These are phyloP conservation scores for Pipra filicauda DNA, from an alignment of 2,113 vertebrate species.

Conservation along the genomic window DNA sequence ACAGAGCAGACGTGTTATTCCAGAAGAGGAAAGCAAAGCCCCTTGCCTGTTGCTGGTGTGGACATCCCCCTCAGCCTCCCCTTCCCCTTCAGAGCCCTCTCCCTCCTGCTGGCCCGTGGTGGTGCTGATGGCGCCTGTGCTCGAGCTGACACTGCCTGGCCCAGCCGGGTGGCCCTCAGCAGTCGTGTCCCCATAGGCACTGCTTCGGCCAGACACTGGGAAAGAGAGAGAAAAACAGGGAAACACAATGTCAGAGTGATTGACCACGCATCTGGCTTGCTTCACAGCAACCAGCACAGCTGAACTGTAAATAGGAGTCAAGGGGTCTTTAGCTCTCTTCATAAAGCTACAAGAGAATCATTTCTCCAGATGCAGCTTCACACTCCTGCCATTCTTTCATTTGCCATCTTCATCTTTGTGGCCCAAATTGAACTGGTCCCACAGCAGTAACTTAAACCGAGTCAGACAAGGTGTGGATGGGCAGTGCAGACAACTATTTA, in stretches of 20 bases:
- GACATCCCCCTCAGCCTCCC: slow-evolving; percentile 90
- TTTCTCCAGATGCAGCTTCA: background rate
- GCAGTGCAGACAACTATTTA: background rate
- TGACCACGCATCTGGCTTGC: background rate
- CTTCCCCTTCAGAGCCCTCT: slow-evolving; percentile 92
- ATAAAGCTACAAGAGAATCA: background rate
- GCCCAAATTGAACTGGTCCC: background rate
- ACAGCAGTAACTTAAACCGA: background rate
- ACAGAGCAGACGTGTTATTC: fast-evolving
- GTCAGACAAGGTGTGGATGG: background rate
- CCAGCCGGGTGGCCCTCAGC: slow-evolving; percentile 91
- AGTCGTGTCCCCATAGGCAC: slow-evolving; percentile 91
- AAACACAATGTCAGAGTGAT: background rate
- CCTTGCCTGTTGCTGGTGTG: slow-evolving; percentile 93
- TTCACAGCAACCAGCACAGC: fast-evolving
- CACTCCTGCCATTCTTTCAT: background rate
- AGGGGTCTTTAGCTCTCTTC: background rate
- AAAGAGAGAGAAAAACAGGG: background rate
- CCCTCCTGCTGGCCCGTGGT: slow-evolving; percentile 95
- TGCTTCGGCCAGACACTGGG: slow-evolving; percentile 94
- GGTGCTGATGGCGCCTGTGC: slow-evolving; percentile 96
- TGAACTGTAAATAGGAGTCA: background rate
- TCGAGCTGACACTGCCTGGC: slow-evolving; percentile 95
- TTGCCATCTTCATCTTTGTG: background rate
- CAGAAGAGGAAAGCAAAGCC: background rate